A percentile compares a stretch with the other conserved stretches of the same genome.
Conservation (phyloP, 2,888 invertebrate genomes). For the Chrysolina americana region DNA sequence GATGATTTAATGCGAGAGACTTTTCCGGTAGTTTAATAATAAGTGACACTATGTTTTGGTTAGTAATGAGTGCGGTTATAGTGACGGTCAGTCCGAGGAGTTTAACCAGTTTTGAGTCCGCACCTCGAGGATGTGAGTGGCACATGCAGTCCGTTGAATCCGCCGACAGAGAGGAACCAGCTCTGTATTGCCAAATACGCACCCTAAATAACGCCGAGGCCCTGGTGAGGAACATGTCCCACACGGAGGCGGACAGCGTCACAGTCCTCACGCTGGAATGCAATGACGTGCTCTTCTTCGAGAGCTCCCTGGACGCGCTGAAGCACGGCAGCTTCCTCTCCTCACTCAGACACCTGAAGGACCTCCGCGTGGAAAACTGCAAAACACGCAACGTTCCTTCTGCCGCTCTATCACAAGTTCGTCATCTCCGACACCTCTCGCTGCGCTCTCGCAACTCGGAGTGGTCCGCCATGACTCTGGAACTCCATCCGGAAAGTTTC, state of each 20-base stretch:
- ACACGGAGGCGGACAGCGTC: conserved; percentile 79
- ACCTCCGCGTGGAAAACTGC: conserved; percentile 82
- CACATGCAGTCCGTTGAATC: conserved; percentile 73
- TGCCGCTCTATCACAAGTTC: conserved; percentile 78
- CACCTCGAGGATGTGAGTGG: conserved; percentile 82
- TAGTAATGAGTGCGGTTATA: conserved; percentile 55
- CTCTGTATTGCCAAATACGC: conserved; percentile 79
- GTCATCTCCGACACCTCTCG: conserved; percentile 77
- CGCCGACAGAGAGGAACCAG: conserved; percentile 72
- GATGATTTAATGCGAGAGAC: conserved; percentile 50
- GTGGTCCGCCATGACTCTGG: conserved; percentile 85
- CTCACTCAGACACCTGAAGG: conserved; percentile 77
- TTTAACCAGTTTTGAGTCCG: conserved; percentile 72
- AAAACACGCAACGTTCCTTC: conserved; percentile 83
- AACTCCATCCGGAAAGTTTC: conserved; percentile 81
- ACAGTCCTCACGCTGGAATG: conserved; percentile 80
- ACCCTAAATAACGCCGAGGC: conserved; percentile 80
- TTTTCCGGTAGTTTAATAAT: conserved; percentile 7
- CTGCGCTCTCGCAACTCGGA: conserved; percentile 84
- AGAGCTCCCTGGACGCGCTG: conserved; percentile 76
- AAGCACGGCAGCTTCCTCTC: conserved; percentile 72
- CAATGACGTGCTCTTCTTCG: conserved; percentile 82
- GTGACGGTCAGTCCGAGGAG: conserved; percentile 61
- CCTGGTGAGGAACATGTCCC: conserved; percentile 79
- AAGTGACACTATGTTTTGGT: conserved; percentile 49